phyloP scores from a whole-genome alignment of 2,113 vertebrate genomes.

The Gymnorhina tibicen region DNA sequence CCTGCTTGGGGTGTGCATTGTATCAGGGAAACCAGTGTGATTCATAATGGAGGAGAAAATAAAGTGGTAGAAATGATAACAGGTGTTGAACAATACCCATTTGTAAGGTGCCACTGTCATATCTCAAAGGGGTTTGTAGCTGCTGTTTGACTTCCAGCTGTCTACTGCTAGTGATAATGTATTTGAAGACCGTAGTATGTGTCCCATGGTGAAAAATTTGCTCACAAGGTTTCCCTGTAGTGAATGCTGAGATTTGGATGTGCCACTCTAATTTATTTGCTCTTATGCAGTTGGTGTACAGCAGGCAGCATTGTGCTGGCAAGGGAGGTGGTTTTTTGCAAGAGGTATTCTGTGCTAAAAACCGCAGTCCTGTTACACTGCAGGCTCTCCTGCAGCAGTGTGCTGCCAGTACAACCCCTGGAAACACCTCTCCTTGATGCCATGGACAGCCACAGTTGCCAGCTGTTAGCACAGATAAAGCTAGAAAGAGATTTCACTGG shows the following conservation, averaged over 20 bases:
- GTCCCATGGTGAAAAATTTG: neutral
- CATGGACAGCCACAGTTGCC: neutral
- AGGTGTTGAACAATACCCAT: neutral
- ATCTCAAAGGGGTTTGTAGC: neutral
- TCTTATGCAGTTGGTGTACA: neutral
- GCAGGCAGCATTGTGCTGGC: neutral
- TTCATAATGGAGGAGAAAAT: neutral
- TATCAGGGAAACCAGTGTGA: neutral
- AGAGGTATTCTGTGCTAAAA: neutral
- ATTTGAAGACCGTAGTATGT: neutral
- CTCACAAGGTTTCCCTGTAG: neutral
- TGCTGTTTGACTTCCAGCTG: neutral
- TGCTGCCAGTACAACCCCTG: neutral
- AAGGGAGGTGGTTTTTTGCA: neutral
- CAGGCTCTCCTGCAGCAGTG: neutral
- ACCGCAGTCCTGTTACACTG: neutral
- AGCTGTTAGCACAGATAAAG: neutral
- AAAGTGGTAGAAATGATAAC: neutral
- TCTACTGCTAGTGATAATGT: neutral
- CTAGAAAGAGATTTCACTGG: neutral
- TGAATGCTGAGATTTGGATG: neutral
- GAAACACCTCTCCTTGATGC: neutral
- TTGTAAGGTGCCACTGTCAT: neutral
- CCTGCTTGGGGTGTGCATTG: neutral
- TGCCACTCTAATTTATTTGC: neutral